Conservation (phyloP, 2,113 vertebrate species). For the Aepyceros melampus region DNA sequence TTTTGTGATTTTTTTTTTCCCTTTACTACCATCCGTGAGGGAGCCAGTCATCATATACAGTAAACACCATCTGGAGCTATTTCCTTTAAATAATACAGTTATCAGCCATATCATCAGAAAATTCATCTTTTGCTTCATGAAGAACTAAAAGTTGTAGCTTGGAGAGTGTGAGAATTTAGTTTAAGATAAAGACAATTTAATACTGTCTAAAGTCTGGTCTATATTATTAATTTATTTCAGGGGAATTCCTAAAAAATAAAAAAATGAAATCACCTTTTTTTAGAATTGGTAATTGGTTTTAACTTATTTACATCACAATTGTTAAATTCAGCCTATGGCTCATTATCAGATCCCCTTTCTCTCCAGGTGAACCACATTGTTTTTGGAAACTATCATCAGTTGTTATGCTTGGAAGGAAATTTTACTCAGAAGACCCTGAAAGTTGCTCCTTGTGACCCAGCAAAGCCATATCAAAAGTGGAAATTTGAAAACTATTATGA, state of each 20-base stretch:
- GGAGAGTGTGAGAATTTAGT: background rate
- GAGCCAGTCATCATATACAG: background rate
- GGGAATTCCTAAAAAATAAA: accelerated
- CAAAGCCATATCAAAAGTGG: constrained; percentile 89
- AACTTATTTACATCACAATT: background rate
- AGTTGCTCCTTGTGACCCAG: constrained; percentile 80
- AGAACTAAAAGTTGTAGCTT: background rate
- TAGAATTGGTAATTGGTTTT: background rate
- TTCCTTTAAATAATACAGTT: background rate
- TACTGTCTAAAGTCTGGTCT: background rate
- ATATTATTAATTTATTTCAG: background rate
- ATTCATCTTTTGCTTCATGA: background rate
- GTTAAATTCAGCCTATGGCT: background rate
- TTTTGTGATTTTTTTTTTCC: background rate
- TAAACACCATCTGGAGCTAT: background rate
- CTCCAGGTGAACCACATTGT: constrained; percentile 87
- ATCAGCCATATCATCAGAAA: background rate
- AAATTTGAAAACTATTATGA: constrained; percentile 89
- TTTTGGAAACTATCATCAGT: constrained; percentile 76
- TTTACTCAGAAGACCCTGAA: constrained; percentile 58
- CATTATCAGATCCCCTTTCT: background rate
- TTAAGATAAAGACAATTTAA: background rate
- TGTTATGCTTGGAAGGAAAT: constrained; percentile 85
- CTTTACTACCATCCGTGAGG: background rate
- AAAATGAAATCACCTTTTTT: background rate